These are phyloP conservation scores for Ormia ochracea DNA, from an alignment of 2,888 invertebrate species.

Conservation along the genomic window DNA sequence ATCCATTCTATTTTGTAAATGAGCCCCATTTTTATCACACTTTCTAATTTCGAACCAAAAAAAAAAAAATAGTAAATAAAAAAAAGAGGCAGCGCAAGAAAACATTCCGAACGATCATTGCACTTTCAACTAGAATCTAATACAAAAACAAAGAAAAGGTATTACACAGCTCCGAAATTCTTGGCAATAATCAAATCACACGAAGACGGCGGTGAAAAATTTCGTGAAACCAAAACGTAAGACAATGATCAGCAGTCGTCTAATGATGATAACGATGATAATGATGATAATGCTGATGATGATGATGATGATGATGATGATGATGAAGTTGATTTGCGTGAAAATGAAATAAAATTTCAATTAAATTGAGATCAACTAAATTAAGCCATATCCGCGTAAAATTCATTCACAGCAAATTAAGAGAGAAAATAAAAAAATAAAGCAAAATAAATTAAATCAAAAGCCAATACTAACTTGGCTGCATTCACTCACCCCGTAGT, in stretches of 20 bases:
- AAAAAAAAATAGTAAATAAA: too few relatives aligned
- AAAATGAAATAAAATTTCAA: slow-evolving; percentile 59
- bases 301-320: neutral
- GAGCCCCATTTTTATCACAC: slow-evolving; percentile 9
- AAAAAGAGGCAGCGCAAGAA: neutral
- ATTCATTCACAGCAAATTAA: slow-evolving; percentile 63
- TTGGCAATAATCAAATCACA: slow-evolving; percentile 54
- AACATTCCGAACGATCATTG: slow-evolving; percentile 60
- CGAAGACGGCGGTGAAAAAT: slow-evolving; percentile 6
- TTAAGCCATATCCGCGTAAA: slow-evolving; percentile 63
- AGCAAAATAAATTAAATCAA: neutral
- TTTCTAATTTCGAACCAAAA: slow-evolving; percentile 35
- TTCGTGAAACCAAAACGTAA: neutral
- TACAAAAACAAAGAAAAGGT: neutral
- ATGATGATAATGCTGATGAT: neutral
- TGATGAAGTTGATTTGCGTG: slow-evolving; percentile 34
- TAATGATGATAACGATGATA: neutral
- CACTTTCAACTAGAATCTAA: slow-evolving; percentile 61
- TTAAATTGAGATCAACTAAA: slow-evolving; percentile 64
- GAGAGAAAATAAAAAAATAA: slow-evolving; percentile 2
- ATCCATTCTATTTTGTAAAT: slow-evolving; percentile 12
- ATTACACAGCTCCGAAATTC: slow-evolving; percentile 30
- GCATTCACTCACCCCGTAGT: neutral
- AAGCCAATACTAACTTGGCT: neutral
- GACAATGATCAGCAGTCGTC: too few relatives aligned